Conservation (phyloP, 2,888 invertebrate species). For the Cerastis rubricosa region DNA sequence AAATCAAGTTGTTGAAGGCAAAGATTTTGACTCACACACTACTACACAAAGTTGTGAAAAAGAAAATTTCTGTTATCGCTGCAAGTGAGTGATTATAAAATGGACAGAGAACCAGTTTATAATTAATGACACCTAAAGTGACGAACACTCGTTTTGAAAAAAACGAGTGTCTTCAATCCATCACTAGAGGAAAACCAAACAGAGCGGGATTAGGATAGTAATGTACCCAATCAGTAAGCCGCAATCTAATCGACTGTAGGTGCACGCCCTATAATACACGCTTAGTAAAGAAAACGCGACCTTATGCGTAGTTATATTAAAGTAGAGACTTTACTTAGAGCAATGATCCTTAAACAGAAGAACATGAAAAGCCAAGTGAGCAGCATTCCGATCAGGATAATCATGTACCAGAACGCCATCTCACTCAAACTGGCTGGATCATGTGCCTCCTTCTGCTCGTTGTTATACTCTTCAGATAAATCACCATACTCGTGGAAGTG, state of each 20-base stretch:
- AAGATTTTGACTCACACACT: not conserved
- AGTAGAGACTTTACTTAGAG: slow-evolving; percentile 74
- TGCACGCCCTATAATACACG: slow-evolving; percentile 5
- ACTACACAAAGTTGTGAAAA: too few species aligned
- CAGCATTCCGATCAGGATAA: slow-evolving; percentile 80
- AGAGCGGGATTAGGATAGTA: slow-evolving; percentile 6
- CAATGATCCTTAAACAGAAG: slow-evolving; percentile 81
- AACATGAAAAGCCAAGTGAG: slow-evolving; percentile 82
- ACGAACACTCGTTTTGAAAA: not conserved
- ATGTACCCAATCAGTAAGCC: slow-evolving; percentile 9
- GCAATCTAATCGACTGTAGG: slow-evolving; percentile 15
- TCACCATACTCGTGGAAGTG: slow-evolving; percentile 47
- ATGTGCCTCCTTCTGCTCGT: slow-evolving; percentile 56
- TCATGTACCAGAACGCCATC: slow-evolving; percentile 85
- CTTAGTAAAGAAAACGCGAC: slow-evolving; percentile 9
- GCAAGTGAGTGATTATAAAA: not conserved
- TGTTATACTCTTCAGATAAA: slow-evolving; percentile 56
- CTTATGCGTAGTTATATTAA: not conserved
- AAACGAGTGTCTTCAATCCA: not conserved
- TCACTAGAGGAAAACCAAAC: not conserved
- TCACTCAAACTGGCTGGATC: slow-evolving; percentile 70
- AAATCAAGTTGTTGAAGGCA: not conserved
- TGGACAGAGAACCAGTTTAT: not conserved
- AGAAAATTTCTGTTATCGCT: not conserved
- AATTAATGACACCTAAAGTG: not conserved